Evolutionary conservation across 2,888 invertebrate genomes (phyloP), one percentile per base, ranked within the genome.

Genomic region (Cheilosia soror): DNA sequence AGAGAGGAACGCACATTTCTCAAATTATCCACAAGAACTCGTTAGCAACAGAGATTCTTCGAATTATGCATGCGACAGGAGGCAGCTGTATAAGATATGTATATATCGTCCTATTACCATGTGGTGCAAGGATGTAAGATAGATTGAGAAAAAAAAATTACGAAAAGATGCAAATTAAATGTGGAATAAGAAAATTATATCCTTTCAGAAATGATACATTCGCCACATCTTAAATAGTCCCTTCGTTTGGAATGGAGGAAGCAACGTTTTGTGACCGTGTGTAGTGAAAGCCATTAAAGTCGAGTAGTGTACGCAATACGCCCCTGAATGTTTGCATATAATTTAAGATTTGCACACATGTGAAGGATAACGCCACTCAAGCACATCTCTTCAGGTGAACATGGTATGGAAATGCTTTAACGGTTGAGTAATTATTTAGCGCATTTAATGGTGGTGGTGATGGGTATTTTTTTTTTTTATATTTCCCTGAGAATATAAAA

Each of bases 11-110:
- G 57, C 81, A 75, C 69, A 69, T 69, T 72, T 63, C 62, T 55
- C 55, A 69, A 66, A 81, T 81, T 75, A 81, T 81, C 71, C 47
- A 37, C 37, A n/a, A 78, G 40, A 63, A 47, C 77, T 62, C 77
- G 31, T 69, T 15, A 69, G 42, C 53, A 63, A 57, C 58, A 62
- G 33, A 60, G 27, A 40, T 51, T 51, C 51, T 51, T 72, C 62
- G 20, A 40, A 42, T 55, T 47, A 44, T 63, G 63, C 55, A 63
- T 55, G 78, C 47, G 69, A 79, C 49, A 11, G 49, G 31, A 44
- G 42, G 47, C 69, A 55, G 29, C 31, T 15, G 60, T 77, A 33
- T 76, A 49, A 58, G 42, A 25, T 42, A 66, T 66, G 40, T 42
- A 66, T 29, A 37, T 58, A 47, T 27, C 15, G 37, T n/a, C 27